Percentiles rank a stretch among this genome's conserved stretches.
These are phyloP conservation scores for Telmatochromis sp. DNA, from an alignment of 2,113 vertebrate genomes.

Conservation along the genomic window DNA sequence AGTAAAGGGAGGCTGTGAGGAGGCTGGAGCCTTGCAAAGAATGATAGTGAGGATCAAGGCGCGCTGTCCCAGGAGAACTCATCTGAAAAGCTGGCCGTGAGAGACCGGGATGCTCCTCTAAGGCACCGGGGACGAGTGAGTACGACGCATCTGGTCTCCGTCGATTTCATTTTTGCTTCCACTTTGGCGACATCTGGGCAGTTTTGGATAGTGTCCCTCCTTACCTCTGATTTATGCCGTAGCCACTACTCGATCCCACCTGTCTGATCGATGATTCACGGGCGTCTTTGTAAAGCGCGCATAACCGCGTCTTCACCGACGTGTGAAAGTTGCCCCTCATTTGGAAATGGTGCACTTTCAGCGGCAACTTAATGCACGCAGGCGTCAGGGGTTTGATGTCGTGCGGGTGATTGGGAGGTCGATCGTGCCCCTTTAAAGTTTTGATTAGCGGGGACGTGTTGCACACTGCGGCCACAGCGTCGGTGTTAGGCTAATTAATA, in stretches of 20 bases:
- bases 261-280: slow-evolving; percentile 58
- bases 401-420: slow-evolving; percentile 6
- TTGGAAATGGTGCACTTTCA: slow-evolving; percentile 16
- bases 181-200: not conserved
- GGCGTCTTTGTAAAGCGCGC: slow-evolving; percentile 7
- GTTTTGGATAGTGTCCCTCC: not conserved
- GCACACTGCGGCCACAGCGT: slow-evolving; percentile 11
- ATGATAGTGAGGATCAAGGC: slow-evolving; percentile 56
- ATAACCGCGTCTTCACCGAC: not conserved
- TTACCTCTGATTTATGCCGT: not conserved
- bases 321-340: slow-evolving; percentile 42
- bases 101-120: slow-evolving; percentile 61
- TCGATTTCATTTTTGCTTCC: not conserved
- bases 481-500: slow-evolving; percentile 33
- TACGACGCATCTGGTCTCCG: not conserved
- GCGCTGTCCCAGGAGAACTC: slow-evolving; percentile 66
- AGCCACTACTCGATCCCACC: slow-evolving; percentile 29
- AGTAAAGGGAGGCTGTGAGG: slow-evolving; percentile 35
- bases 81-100: slow-evolving; percentile 46
- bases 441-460: slow-evolving; percentile 48
- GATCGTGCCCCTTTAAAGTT: slow-evolving; percentile 45
- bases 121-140: slow-evolving; percentile 59
- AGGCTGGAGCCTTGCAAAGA: slow-evolving; percentile 37
- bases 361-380: not conserved
- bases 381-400: not conserved